These are phyloP conservation scores for Neopelma chrysocephalum DNA, from an alignment of 2,797 vertebrate genomes.

Conservation along the genomic window DNA sequence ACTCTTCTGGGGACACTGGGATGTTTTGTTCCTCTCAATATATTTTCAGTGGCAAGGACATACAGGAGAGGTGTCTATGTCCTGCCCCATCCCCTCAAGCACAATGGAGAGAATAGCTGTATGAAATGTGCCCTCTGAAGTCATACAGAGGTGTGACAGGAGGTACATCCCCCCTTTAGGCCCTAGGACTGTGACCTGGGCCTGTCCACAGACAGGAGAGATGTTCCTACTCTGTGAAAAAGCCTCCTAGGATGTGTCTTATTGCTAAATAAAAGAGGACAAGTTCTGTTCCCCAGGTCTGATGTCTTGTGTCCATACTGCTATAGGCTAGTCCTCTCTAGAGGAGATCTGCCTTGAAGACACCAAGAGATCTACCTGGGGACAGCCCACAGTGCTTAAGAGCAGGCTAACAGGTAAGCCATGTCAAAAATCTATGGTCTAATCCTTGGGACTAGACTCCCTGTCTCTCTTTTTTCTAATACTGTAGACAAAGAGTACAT, in stretches of 20 bases:
- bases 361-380: background rate
- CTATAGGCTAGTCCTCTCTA: background rate
- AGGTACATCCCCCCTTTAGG: background rate
- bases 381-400: background rate
- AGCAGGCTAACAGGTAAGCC: background rate
- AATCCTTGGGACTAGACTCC: background rate
- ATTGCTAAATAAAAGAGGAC: background rate
- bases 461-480: background rate
- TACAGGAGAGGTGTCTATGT: background rate
- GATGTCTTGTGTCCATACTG: background rate
- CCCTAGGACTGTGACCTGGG: background rate
- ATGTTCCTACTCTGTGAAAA: background rate
- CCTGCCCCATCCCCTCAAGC: background rate
- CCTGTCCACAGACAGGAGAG: background rate
- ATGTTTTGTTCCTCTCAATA: background rate
- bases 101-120: background rate
- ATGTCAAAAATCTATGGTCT: fast-evolving
- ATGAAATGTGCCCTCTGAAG: background rate
- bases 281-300: background rate
- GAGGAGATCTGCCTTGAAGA: background rate
- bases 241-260: background rate
- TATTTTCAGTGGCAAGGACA: background rate
- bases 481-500: background rate
- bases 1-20: background rate
- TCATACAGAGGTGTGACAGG: background rate